A percentile compares a stretch with the other conserved stretches of the same genome.
Conservation (phyloP, 2,797 vertebrate species). For the Nannoperca australis region DNA sequence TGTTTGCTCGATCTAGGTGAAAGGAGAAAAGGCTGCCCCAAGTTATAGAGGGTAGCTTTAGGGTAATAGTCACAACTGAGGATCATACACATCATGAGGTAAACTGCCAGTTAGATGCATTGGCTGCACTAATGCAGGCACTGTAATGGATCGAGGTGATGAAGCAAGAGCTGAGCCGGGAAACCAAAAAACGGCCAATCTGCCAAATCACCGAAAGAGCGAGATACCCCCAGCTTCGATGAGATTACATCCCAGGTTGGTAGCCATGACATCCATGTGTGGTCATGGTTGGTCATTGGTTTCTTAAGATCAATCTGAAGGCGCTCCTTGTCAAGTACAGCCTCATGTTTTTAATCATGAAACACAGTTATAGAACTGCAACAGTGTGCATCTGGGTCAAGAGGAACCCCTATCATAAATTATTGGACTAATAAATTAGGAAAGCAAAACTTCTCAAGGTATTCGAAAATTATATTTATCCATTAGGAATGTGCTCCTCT, state of each 20-base stretch:
- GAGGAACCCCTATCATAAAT: slow-evolving; percentile 53
- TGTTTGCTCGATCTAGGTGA: background rate
- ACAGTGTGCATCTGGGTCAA: slow-evolving; percentile 58
- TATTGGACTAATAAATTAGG: slow-evolving; percentile 40
- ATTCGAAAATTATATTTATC: slow-evolving; percentile 65
- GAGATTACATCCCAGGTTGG: background rate
- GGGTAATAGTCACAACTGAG: background rate
- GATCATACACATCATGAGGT: background rate
- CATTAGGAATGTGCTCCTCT: slow-evolving; percentile 55
- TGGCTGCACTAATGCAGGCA: background rate
- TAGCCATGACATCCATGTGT: background rate
- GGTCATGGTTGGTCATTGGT: background rate
- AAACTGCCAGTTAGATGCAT: background rate
- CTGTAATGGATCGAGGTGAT: background rate
- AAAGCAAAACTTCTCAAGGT: slow-evolving; percentile 58
- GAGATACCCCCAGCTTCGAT: background rate
- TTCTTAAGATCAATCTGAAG: slow-evolving; percentile 1
- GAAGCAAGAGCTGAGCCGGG: background rate
- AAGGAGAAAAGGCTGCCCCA: background rate
- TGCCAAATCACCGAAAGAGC: background rate
- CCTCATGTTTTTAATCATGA: slow-evolving; percentile 2
- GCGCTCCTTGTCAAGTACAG: slow-evolving; percentile 6
- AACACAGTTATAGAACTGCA: slow-evolving; percentile 37
- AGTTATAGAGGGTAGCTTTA: background rate
- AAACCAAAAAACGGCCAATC: background rate